These are phyloP conservation scores for Apotomis turbidana DNA, from an alignment of 2,888 invertebrate genomes.

Conservation along the genomic window DNA sequence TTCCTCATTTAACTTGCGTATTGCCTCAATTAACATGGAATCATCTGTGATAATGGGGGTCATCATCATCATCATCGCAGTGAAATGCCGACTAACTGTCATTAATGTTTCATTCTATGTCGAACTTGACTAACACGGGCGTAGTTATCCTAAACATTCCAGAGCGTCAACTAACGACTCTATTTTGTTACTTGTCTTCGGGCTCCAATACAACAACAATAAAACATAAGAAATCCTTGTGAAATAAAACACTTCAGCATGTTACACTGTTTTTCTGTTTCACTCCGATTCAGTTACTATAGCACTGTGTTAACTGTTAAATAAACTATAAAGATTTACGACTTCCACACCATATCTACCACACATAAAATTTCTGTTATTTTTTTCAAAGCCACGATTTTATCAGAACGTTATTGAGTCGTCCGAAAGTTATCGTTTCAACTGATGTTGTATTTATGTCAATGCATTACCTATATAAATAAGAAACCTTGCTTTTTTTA, in stretches of 20 bases:
- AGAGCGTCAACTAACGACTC: constrained; percentile 69
- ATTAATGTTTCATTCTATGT: constrained; percentile 57
- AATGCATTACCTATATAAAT: too few species aligned
- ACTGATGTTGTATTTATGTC: too few species aligned
- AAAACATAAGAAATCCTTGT: neutral
- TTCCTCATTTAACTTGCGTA: constrained; percentile 46
- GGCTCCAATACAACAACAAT: constrained; percentile 49
- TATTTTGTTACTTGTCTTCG: constrained; percentile 74
- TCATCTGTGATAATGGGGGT: constrained; percentile 62
- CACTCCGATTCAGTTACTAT: neutral
- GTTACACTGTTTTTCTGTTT: neutral
- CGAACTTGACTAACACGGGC: constrained; percentile 72
- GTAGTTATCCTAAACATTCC: constrained; percentile 61
- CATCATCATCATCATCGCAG: constrained; percentile 55
- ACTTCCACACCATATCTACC: neutral
- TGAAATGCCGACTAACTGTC: constrained; percentile 63
- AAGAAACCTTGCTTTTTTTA: too few species aligned
- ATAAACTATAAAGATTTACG: neutral
- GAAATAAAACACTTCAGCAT: neutral
- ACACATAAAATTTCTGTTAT: neutral
- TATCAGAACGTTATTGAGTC: neutral
- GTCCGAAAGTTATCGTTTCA: too few species aligned
- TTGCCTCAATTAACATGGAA: constrained; percentile 67
- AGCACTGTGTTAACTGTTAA: neutral
- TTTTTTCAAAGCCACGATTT: neutral